phyloP scores from a whole-genome alignment of 2,888 invertebrate species.

The Ochropleura plecta region DNA sequence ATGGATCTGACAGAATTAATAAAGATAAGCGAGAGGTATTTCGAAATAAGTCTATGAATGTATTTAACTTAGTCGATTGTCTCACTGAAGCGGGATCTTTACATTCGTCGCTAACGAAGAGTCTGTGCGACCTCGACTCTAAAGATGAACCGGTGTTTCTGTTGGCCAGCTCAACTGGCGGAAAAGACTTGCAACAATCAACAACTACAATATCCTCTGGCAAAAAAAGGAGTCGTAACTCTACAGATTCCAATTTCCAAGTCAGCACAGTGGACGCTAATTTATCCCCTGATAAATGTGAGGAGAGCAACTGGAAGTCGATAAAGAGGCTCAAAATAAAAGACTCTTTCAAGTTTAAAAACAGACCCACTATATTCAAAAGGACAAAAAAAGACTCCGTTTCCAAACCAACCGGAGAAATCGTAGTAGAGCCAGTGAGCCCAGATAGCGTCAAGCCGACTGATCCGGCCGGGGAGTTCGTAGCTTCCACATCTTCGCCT shows the following conservation, averaged over 20 bases:
- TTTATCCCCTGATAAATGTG: conserved; percentile 85
- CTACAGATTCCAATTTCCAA: conserved; percentile 87
- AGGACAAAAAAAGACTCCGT: conserved; percentile 85
- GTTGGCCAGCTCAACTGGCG: conserved; percentile 79
- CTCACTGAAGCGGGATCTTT: conserved; percentile 84
- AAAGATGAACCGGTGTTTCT: conserved; percentile 84
- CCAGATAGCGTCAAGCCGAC: conserved; percentile 86
- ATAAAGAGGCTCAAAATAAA: conserved; percentile 89
- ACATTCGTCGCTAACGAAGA: conserved; percentile 87
- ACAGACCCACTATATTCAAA: conserved; percentile 87
- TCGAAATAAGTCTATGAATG: conserved; percentile 88
- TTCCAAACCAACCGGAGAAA: conserved; percentile 83
- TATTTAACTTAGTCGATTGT: conserved; percentile 87
- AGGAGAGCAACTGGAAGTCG: conserved; percentile 88
- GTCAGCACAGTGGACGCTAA: conserved; percentile 83
- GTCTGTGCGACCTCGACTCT: conserved; percentile 86
- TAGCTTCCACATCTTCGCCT: conserved; percentile 87
- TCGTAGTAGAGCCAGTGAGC: conserved; percentile 84
- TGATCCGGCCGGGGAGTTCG: conserved; percentile 84
- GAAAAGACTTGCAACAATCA: conserved; percentile 84
- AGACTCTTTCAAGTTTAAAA: conserved; percentile 89
- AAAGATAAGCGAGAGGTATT: conserved; percentile 88
- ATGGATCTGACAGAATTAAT: conserved; percentile 75
- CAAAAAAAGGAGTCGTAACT: conserved; percentile 88
- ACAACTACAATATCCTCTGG: conserved; percentile 88